Evolutionary conservation across 1,140 invertebrate genomes (phyloP).

Genomic region (Aphidius gifuensis): DNA sequence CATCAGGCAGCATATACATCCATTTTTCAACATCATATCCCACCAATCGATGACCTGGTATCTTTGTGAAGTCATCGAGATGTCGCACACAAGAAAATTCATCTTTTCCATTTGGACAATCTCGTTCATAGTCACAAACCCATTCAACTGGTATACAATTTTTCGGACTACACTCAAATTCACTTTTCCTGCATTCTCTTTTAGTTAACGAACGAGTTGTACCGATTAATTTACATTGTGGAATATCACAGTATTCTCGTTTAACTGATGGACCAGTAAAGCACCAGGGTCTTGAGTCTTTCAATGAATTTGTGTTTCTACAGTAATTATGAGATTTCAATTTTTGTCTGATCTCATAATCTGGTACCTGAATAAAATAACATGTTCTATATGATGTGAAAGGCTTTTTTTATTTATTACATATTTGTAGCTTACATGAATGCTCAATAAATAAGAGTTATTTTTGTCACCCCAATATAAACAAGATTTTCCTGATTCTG

Average conservation of each 20-base stretch:
- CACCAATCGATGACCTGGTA: conserved; percentile 46
- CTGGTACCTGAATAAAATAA: conserved; percentile 33
- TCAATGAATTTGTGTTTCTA: conserved; percentile 55
- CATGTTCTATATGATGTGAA: neutral
- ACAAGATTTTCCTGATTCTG: conserved; percentile 52
- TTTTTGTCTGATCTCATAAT: conserved; percentile 37
- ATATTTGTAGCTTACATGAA: neutral
- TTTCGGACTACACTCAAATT: conserved; percentile 55
- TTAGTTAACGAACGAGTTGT: conserved; percentile 27
- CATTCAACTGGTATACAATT: conserved; percentile 56
- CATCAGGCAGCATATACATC: conserved; percentile 57
- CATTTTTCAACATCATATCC: conserved; percentile 61
- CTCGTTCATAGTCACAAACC: conserved; percentile 60
- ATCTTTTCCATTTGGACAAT: conserved; percentile 62
- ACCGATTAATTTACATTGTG: conserved; percentile 43
- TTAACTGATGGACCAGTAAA: conserved; percentile 45
- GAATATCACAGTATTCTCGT: conserved; percentile 60
- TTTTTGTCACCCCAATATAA: conserved; percentile 52
- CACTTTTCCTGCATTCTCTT: conserved; percentile 46
- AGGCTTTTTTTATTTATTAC: too few relatives aligned
- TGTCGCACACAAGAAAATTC: conserved; percentile 51
- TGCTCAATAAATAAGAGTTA: conserved; percentile 43
- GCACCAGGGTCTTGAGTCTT: conserved; percentile 60
- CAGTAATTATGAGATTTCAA: conserved; percentile 57
- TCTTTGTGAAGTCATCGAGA: conserved; percentile 48